Percentiles rank a stretch among this genome's conserved stretches.
These are phyloP conservation scores for Onchidella celtica DNA, from an alignment of 2,888 invertebrate genomes.

Conservation along the genomic window DNA sequence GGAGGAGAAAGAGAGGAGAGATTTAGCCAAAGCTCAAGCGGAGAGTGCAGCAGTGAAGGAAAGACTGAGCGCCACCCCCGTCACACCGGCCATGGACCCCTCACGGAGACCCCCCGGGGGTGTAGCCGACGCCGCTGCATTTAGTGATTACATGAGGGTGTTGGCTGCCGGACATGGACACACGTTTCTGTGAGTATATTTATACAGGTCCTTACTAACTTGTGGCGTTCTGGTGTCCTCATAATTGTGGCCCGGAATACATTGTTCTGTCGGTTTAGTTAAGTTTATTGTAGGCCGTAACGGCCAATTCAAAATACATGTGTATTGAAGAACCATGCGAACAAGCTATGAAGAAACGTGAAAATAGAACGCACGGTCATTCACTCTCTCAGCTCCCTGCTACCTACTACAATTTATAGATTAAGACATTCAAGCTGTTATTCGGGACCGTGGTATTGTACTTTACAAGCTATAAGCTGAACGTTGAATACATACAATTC, in stretches of 20 bases:
- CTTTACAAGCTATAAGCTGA: too few relatives aligned
- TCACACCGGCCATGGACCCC: conserved; percentile 24
- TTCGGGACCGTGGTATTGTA: too few relatives aligned
- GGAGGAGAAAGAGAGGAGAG: conserved; percentile 50
- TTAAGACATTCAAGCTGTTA: too few relatives aligned
- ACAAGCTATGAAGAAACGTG: too few relatives aligned
- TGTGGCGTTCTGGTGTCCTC: not conserved
- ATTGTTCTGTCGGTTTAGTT: not conserved
- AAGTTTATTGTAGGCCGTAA: too few relatives aligned
- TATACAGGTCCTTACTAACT: too few relatives aligned
- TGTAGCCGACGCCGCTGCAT: conserved; percentile 52
- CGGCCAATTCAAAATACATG: too few relatives aligned
- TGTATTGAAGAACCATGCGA: too few relatives aligned
- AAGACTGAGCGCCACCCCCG: not conserved
- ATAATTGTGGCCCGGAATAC: not conserved
- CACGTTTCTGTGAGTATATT: conserved; percentile 58
- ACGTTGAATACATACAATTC: too few relatives aligned
- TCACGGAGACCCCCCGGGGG: conserved; percentile 26
- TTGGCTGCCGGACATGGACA: conserved; percentile 56
- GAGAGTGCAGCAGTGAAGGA: conserved; percentile 7
- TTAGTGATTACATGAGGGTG: conserved; percentile 60
- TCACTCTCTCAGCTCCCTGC: too few relatives aligned
- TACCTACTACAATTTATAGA: too few relatives aligned
- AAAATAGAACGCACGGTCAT: too few relatives aligned
- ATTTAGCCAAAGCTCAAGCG: not conserved